Percentiles rank a stretch among this genome's conserved stretches.
These are phyloP conservation scores for Ganaspis sp. DNA, from an alignment of 1,140 invertebrate species.

Conservation along the genomic window DNA sequence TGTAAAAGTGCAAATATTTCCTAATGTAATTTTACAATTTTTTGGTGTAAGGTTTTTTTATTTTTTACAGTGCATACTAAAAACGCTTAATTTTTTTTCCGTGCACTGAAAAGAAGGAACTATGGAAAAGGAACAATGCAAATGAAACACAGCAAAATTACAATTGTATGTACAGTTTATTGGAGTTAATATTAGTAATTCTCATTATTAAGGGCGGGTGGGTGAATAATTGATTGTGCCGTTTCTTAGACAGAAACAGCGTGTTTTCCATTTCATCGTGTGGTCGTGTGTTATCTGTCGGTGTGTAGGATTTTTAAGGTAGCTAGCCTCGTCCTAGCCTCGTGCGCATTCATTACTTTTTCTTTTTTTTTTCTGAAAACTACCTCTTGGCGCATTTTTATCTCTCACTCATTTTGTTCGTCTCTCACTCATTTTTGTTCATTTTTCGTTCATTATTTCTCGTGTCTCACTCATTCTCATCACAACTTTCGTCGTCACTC, in stretches of 20 bases:
- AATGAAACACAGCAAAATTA: constrained; percentile 58
- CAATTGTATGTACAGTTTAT: constrained; percentile 76
- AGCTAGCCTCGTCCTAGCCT: constrained; percentile 76
- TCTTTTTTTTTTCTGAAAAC: constrained; percentile 31
- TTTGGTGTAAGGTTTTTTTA: no score
- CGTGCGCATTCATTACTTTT: constrained; percentile 61
- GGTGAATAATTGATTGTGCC: constrained; percentile 71
- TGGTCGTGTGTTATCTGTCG: constrained; percentile 45
- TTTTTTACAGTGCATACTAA: no score
- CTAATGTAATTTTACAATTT: no score
- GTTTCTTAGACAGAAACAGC: constrained; percentile 51
- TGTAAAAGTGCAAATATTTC: no score
- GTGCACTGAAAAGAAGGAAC: no score
- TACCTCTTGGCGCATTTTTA: constrained; percentile 33
- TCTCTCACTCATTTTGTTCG: constrained; percentile 39
- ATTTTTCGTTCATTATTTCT: constrained; percentile 21
- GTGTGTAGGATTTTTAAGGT: constrained; percentile 65
- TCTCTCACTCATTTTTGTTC: constrained; percentile 2
- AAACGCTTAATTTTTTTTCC: no score
- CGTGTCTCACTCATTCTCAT: no score
- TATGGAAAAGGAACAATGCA: constrained; percentile 32
- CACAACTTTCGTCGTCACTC: constrained; percentile 48
- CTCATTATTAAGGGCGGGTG: constrained; percentile 69
- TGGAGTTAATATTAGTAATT: constrained; percentile 73
- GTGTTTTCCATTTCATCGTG: constrained; percentile 48